phyloP scores from a whole-genome alignment of 1,140 invertebrate genomes.

The Rhynchophorus ferrugineus region DNA sequence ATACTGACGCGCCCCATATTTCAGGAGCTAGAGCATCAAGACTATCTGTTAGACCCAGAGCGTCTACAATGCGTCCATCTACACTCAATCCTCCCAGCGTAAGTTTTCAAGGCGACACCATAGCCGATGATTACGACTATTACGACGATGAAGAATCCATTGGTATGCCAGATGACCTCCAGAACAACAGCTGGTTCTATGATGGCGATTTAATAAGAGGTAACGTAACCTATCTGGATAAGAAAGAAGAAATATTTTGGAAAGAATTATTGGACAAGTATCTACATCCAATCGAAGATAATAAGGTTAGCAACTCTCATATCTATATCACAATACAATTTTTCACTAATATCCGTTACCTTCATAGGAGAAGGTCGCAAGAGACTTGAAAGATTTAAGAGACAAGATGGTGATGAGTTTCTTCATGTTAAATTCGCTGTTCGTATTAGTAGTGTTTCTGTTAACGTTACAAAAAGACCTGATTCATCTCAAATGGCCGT shows the following conservation, averaged over 20 bases:
- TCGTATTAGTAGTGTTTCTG: conserved; percentile 71
- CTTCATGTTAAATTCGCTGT: conserved; percentile 77
- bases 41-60: conserved; percentile 1
- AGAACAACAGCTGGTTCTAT: conserved; percentile 54
- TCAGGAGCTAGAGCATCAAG: conserved; percentile 7
- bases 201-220: conserved; percentile 56
- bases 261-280: conserved; percentile 64
- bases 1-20: no score
- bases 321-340: background rate
- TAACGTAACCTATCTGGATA: conserved; percentile 52
- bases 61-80: conserved; percentile 4
- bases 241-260: conserved; percentile 64
- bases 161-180: conserved; percentile 25
- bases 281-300: conserved; percentile 58
- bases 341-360: conserved; percentile 1
- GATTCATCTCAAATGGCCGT: conserved; percentile 64
- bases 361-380: conserved; percentile 48
- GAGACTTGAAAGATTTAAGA: conserved; percentile 56
- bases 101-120: background rate
- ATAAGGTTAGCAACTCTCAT: conserved; percentile 7
- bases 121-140: conserved; percentile 15
- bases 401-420: conserved; percentile 71
- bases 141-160: conserved; percentile 12
- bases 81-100: conserved; percentile 1
- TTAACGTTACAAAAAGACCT: conserved; percentile 69